Percentiles rank a stretch among this genome's conserved stretches.
These are phyloP conservation scores for Spisula subtruncata DNA, from an alignment of 2,888 invertebrate species.

Conservation along the genomic window DNA sequence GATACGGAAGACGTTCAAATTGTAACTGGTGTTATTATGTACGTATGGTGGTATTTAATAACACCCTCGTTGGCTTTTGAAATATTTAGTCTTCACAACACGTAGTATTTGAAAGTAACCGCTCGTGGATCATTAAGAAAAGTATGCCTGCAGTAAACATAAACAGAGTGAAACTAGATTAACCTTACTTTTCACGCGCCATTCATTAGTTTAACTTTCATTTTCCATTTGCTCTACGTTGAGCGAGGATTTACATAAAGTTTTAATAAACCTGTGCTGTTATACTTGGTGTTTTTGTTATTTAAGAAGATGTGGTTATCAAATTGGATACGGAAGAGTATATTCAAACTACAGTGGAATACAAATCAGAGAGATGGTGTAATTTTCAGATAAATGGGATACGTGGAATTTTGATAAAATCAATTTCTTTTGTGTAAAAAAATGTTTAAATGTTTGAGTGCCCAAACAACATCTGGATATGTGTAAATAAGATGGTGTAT, in stretches of 20 bases:
- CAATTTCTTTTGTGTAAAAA: not conserved
- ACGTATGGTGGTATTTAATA: conserved; percentile 1
- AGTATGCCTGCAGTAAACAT: not conserved
- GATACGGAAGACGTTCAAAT: conserved; percentile 15
- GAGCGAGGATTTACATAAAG: not conserved
- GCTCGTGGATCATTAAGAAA: not conserved
- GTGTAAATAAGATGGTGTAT: not conserved
- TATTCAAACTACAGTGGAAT: conserved; percentile 18
- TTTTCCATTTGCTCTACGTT: conserved; percentile 15
- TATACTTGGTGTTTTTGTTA: not conserved
- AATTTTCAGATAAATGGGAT: not conserved
- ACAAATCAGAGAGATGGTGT: not conserved
- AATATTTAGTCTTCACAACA: conserved; percentile 8
- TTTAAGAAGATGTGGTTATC: conserved; percentile 1
- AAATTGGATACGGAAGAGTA: conserved; percentile 9
- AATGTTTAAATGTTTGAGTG: not conserved
- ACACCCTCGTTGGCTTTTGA: conserved; percentile 11
- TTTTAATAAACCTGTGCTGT: not conserved
- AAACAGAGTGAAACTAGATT: conserved; percentile 2
- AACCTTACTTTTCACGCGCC: not conserved
- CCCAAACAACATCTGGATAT: not conserved
- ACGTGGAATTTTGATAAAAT: not conserved
- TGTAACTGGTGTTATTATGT: conserved; percentile 4
- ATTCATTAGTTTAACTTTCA: conserved; percentile 19
- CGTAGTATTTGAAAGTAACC: not conserved